phyloP scores from a whole-genome alignment of 2,113 vertebrate genomes.

The Nesogale talazaci region DNA sequence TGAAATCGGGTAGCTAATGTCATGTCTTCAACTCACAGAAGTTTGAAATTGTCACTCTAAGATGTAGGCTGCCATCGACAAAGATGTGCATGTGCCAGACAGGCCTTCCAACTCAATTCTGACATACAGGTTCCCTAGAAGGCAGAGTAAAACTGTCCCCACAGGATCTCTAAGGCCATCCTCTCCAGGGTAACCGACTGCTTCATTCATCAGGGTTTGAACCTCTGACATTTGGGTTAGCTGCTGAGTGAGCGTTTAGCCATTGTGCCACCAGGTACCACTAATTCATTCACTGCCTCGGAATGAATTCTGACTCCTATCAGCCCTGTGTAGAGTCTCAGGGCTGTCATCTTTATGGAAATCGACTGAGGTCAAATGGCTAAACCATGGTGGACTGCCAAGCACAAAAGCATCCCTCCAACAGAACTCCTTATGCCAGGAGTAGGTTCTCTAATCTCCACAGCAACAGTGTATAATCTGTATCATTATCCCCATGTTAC shows the following conservation, averaged over 20 bases:
- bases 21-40: not conserved
- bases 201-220: not conserved
- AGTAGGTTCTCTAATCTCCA: not conserved
- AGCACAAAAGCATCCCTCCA: too few relatives aligned
- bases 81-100: not conserved
- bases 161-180: not conserved
- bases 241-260: not conserved
- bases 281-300: too few relatives aligned
- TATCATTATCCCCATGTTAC: not conserved
- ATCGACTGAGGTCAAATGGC: too few relatives aligned
- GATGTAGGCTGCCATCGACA: not conserved
- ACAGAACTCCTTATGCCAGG: too few relatives aligned
- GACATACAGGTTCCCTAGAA: not conserved
- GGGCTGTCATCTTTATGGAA: too few relatives aligned
- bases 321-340: too few relatives aligned
- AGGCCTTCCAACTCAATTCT: not conserved
- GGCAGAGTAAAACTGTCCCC: not conserved
- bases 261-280: too few relatives aligned
- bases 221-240: not conserved
- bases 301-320: too few relatives aligned
- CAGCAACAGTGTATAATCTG: not conserved
- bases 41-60: not conserved
- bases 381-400: too few relatives aligned
- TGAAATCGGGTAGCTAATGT: conserved; percentile 28
- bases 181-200: not conserved